Base-by-base conservation (phyloP, 2,113 vertebrate species). In the Epinephelus fuscoguttatus region DNA sequence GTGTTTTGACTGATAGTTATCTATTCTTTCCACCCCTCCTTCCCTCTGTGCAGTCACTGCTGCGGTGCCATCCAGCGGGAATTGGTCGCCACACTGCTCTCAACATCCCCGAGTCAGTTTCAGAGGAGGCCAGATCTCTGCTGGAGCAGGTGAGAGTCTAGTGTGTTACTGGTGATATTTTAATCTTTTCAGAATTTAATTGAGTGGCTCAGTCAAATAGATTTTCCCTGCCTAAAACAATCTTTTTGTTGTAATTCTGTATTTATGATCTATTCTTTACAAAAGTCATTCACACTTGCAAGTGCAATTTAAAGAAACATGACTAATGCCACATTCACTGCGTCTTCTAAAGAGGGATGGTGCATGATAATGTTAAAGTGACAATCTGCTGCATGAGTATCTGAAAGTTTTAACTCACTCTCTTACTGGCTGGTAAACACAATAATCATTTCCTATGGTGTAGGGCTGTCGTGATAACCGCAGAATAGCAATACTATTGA, bases 41-140 rank as follows among this genome's bases (percentile, higher is more conserved):
- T 61, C 84, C 63, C 82, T 50, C 64, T 10, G 37, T 67, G 11
- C 90, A 96, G 95, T 92, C 94, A 61, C 94, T 99, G 91, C 91
- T 95, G 75, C 97, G 97, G 79, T 98, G 98, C 92, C 98, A 99
- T 93, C 98, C 98, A 23, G 96, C 97, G 49, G 97, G 98, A 90
- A 98, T 99, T 90, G 96, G 95, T 77, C 97, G 97, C 62, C 98
- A 99, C 92, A 98, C 98, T 0, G 93, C 96, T 67, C 89, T 99
- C 91, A 98, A 95, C 93, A 94, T 99, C 95, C 98, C 98, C 1
- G 98, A 97, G 79, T 96, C 95, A 7, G 94, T 99, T 75, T 99
- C 98, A 2, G 96, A 99, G 86, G 98, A 99, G 89, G 98, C 97
- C 82, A 95, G 95, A 47, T 99, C 98, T 82, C 96, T 99, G 78